Evolutionary conservation across 2,888 invertebrate species (phyloP), one percentile per base, ranked within the genome.

Genomic region (Phyllotreta cruciferae): DNA sequence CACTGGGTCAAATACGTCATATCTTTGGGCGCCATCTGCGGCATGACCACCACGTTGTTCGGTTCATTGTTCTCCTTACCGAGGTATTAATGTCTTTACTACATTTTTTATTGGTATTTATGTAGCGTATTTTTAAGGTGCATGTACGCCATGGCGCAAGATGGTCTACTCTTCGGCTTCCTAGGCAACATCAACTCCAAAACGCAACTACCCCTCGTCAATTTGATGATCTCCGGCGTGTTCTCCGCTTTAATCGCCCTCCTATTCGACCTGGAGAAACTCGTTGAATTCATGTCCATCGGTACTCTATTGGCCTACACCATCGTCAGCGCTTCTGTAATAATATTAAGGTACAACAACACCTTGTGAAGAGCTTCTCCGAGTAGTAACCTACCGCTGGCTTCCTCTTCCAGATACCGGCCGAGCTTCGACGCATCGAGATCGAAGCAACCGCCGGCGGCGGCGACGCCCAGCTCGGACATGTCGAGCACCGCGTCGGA

Each of bases 231-330:
- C 58, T 90, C 92, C n/a, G 93, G 93, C 0, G 67, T 90, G 10
- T 82, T 88, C 34, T 90, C 92, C 52, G 92, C 91, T 1, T 60
- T 91, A 0, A 89, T 96, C 67, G 94, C 96, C 3, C 81, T 96
- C 42, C 79, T 95, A 39, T 93, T 96, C 75, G 95, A 96, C 80
- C 85, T 96, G 70, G 90, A 93, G 72, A 94, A 94, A 71, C 83
- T 96, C 44, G 94, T 96, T 0, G 95, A 96, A 77, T 95, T 96
- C 77, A 94, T 96, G 93, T 95, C 95, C 1, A 96, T 96, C 74
- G 93, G 93, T 0, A 94, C 93, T 0, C 83, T 94, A 55, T 80
- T 94, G 72, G 94, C 94, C 0, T 96, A 96, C 78, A 94, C 94
- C 1, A 94, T 96, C 67, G 96, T 96, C 2, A 93, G 94, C 68